Evolutionary conservation across 1,140 invertebrate species (phyloP), one percentile per base, ranked within the genome.

Genomic region (Apolygus lucorum): DNA sequence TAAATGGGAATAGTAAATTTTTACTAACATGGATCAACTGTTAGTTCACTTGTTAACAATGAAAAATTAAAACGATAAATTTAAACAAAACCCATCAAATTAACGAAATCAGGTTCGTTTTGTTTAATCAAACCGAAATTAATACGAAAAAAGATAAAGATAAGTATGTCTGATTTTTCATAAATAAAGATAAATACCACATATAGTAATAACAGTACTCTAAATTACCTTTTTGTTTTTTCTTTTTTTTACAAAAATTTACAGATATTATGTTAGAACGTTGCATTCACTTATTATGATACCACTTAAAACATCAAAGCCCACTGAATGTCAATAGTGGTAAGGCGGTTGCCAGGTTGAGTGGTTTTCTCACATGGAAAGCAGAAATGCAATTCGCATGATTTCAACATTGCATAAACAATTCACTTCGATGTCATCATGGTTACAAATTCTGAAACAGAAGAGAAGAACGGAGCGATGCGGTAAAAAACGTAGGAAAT

Each of bases 341-440:
- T 70, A 75, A 77, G 76, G 76, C 77, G 75, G 76, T 76, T 76
- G 74, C 76, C 75, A 78, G 77, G 70, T 75, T 74, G 73, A 71
- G 72, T 74, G 73, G 65, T 72, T 73, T 74, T 65, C 29, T 70
- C 69, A 70, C 28, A 78, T 80, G 78, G 79, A 80, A 81, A 81
- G 79, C 79, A 78, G 78, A 81, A 81, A 80, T 80, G 78, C 79
- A 78, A 75, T 76, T 75, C 73, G 74, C 71, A 74, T 72, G 76
- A 75, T 75, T 77, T 76, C 76, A 77, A 77, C 76, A 75, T 78
- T 77, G 77, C 78, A 76, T 76, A 76, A 78, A 78, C 78, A 75
- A 76, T 83, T 87, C 92, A 96, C 91, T 96, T 96, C 87, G 93
- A 95, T 87, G 93, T 96, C 93, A 96, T 96, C 93, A 96, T 96